Conservation (phyloP, 1,140 invertebrate genomes). For the Acromyrmex echinatior region DNA sequence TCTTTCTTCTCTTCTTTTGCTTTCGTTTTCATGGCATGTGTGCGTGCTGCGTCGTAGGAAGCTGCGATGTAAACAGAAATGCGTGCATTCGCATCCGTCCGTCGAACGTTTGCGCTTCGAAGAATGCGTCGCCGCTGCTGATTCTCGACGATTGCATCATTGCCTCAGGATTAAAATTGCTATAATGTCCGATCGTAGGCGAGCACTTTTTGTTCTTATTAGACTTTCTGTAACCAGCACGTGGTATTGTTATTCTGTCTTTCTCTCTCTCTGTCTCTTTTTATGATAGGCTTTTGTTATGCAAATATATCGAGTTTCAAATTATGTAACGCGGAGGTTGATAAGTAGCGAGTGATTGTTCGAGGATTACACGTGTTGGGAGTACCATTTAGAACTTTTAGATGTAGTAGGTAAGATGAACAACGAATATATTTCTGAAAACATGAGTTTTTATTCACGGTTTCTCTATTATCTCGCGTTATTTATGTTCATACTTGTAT, state of each 20-base stretch:
- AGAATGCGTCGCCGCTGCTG: background rate
- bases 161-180: slow-evolving; percentile 33
- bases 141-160: slow-evolving; percentile 24
- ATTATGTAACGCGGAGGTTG: slow-evolving; percentile 6
- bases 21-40: background rate
- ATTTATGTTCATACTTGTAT: too few species aligned
- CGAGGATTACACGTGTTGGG: background rate
- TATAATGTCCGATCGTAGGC: slow-evolving; percentile 19
- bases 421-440: slow-evolving; percentile 7
- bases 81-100: slow-evolving; percentile 35
- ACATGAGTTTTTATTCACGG: background rate
- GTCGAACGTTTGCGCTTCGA: slow-evolving; percentile 13
- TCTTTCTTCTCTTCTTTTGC: slow-evolving; percentile 12
- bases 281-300: background rate
- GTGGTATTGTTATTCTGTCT: slow-evolving; percentile 9
- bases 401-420: background rate
- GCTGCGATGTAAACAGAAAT: slow-evolving; percentile 54
- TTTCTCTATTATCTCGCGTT: background rate
- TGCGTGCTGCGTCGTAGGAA: slow-evolving; percentile 44
- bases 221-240: background rate
- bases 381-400: background rate
- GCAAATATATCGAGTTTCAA: slow-evolving; percentile 11
- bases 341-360: slow-evolving; percentile 4
- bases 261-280: background rate
- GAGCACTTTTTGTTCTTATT: background rate